Evolutionary conservation across 2,113 vertebrate species (phyloP).

Genomic region (Anoura caudifer): DNA sequence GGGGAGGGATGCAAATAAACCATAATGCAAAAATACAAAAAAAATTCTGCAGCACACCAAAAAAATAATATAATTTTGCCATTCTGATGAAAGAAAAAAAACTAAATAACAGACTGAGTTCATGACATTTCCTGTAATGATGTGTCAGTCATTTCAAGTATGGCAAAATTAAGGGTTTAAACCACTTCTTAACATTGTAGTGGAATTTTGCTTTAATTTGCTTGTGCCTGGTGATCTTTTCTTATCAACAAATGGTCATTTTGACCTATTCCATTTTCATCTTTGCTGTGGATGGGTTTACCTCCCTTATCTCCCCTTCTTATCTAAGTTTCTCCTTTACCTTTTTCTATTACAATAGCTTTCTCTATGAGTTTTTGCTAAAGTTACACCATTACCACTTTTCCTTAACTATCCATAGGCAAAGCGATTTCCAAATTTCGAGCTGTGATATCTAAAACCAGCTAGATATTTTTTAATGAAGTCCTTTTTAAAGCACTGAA

Average conservation of each 20-base stretch:
- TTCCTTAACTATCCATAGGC: background rate
- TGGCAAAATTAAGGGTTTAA: background rate
- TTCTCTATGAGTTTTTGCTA: background rate
- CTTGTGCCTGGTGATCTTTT: background rate
- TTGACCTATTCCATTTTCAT: background rate
- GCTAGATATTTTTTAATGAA: conserved; percentile 13
- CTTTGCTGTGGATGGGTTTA: background rate
- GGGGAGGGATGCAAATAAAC: no score
- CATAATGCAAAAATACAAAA: no score
- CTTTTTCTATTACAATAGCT: background rate
- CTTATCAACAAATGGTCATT: background rate
- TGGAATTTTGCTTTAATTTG: background rate
- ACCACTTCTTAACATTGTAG: background rate
- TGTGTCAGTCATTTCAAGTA: background rate
- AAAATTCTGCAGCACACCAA: no score
- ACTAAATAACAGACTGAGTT: background rate
- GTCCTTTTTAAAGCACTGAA: background rate
- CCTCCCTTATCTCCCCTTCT: background rate
- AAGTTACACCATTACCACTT: background rate
- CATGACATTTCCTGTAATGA: background rate
- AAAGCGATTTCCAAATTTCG: background rate
- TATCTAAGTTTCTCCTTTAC: background rate
- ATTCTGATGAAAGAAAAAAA: background rate
- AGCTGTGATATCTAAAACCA: background rate
- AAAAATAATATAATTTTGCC: no score